phyloP scores from a whole-genome alignment of 2,113 vertebrate species.

The Callithrix jacchus region DNA sequence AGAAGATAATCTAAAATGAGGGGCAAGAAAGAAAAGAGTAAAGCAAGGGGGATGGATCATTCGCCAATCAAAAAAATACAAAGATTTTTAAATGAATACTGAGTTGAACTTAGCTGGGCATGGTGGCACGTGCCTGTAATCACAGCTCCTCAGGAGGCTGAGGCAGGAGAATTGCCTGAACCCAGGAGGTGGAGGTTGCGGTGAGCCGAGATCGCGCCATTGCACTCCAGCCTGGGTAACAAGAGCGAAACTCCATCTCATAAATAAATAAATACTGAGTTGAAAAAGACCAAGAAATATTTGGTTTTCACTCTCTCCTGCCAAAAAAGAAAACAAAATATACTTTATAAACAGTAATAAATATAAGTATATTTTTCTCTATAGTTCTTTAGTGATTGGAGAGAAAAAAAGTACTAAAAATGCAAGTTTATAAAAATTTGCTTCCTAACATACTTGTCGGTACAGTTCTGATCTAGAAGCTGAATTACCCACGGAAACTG shows the following conservation, averaged over 20 bases:
- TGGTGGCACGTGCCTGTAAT: too few relatives aligned
- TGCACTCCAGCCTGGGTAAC: too few relatives aligned
- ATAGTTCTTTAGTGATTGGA: background rate
- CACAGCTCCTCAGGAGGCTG: too few relatives aligned
- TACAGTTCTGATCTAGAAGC: background rate
- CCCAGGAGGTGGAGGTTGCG: too few relatives aligned
- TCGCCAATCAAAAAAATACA: background rate
- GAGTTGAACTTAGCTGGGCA: too few relatives aligned
- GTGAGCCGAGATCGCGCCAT: too few relatives aligned
- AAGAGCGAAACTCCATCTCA: too few relatives aligned
- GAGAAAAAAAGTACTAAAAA: background rate
- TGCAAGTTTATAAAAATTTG: slow-evolving; percentile 1
- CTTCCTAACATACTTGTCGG: background rate
- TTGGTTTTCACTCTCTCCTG: background rate
- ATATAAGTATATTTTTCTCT: background rate
- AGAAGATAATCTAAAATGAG: background rate
- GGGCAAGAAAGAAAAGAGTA: background rate
- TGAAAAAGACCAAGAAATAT: background rate
- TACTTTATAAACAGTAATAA: background rate
- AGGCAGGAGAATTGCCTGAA: too few relatives aligned
- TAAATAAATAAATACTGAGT: too few relatives aligned
- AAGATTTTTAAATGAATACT: background rate
- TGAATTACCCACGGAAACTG: background rate
- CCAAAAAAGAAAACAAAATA: background rate
- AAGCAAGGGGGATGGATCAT: background rate